These are phyloP conservation scores for Heliornis fulica DNA, from an alignment of 2,113 vertebrate species.

Conservation along the genomic window DNA sequence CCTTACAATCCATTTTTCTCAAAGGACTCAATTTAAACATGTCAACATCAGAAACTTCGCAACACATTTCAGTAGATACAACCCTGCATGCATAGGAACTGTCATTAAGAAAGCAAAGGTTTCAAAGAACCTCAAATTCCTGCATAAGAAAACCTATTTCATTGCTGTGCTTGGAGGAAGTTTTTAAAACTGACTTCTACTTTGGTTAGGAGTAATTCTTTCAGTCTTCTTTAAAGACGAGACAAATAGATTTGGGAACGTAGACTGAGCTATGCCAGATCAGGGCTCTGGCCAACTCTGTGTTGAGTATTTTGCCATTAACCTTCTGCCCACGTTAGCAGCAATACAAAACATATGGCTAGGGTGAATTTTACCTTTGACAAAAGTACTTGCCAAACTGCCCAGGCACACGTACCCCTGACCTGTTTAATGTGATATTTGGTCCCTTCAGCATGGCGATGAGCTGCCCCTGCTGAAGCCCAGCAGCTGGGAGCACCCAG, in stretches of 20 bases:
- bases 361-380: not conserved
- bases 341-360: not conserved
- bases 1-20: not conserved
- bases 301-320: not conserved
- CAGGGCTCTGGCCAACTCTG: not conserved
- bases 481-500: not conserved
- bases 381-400: not conserved
- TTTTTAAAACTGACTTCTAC: not conserved
- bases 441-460: not conserved
- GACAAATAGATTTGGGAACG: not conserved
- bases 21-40: not conserved
- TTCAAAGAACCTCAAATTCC: not conserved
- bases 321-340: fast-evolving
- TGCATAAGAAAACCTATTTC: not conserved
- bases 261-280: not conserved
- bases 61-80: not conserved
- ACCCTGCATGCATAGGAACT: not conserved
- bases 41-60: not conserved
- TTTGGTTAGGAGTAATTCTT: not conserved
- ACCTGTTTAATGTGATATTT: not conserved
- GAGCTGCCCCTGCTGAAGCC: not conserved
- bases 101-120: not conserved
- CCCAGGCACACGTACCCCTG: fast-evolving
- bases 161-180: not conserved
- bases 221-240: not conserved